Evolutionary conservation across 92 coral and sea anemone species (phyloP).

Genomic region (Heteractis magnifica): DNA sequence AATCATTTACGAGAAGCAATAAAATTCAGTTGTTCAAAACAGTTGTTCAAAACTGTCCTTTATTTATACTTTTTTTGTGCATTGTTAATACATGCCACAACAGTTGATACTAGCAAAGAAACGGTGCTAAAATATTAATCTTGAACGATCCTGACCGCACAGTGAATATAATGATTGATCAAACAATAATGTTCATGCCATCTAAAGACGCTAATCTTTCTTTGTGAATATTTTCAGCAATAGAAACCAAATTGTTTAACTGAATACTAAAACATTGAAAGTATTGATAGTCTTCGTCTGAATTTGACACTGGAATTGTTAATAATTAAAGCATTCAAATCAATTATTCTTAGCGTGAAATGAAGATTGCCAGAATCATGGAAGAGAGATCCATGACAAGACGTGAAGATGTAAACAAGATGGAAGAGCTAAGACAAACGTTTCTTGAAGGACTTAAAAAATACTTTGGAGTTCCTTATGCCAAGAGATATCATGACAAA

Average conservation of each 20-base stretch:
- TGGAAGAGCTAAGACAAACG: conserved; percentile 62
- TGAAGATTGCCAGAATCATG: conserved; percentile 62
- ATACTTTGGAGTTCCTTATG: conserved; percentile 96
- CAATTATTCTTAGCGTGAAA: conserved; percentile 53
- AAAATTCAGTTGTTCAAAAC: not conserved
- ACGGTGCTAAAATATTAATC: not conserved
- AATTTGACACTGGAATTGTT: not conserved
- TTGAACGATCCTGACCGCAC: not conserved
- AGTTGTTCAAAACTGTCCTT: not conserved
- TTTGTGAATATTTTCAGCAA: not conserved
- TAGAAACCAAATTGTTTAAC: not conserved
- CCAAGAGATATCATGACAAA: conserved; percentile 88
- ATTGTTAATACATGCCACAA: not conserved
- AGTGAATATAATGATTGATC: not conserved
- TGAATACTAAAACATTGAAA: too few species aligned
- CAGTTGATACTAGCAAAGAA: not conserved
- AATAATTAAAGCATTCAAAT: not conserved
- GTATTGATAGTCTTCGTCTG: too few species aligned
- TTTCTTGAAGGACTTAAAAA: conserved; percentile 82
- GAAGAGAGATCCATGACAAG: conserved; percentile 47
- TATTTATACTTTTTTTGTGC: not conserved
- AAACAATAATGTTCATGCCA: not conserved
- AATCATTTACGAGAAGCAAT: too few species aligned
- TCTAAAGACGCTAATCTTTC: not conserved
- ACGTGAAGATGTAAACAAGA: conserved; percentile 50